A percentile compares a stretch with the other conserved stretches of the same genome.
These are phyloP conservation scores for Dryas iulia DNA, from an alignment of 1,140 invertebrate species.

Conservation along the genomic window DNA sequence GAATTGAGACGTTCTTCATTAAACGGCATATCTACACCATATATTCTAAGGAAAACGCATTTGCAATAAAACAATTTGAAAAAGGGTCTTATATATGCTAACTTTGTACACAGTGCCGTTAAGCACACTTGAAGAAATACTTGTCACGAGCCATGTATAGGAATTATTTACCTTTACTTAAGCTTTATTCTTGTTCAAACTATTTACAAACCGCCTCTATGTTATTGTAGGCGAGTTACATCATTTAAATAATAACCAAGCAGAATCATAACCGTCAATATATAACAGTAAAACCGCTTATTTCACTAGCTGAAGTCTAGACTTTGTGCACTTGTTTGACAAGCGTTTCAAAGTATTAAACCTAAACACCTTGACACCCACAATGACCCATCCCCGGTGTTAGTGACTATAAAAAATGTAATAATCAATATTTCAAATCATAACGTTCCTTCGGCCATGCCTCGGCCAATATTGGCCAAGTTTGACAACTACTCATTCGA, in stretches of 20 bases:
- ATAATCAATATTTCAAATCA: conserved; percentile 4
- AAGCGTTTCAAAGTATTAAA: conserved; percentile 62
- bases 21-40: not conserved
- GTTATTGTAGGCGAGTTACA: conserved; percentile 14
- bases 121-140: conserved; percentile 24
- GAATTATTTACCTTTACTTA: conserved; percentile 29
- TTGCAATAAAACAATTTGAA: not conserved
- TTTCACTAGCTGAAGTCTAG: conserved; percentile 29
- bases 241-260: conserved; percentile 25
- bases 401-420: conserved; percentile 15
- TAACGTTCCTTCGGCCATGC: not conserved
- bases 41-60: not conserved
- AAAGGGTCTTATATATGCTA: conserved; percentile 22
- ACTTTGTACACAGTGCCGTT: conserved; percentile 30
- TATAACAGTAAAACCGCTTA: conserved; percentile 25
- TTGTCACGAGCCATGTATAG: conserved; percentile 31
- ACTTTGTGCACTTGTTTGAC: conserved; percentile 74
- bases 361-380: conserved; percentile 27
- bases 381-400: conserved; percentile 25
- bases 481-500: not conserved
- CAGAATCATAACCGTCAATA: conserved; percentile 19
- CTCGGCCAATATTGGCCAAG: not conserved
- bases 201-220: conserved; percentile 28
- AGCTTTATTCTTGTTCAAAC: conserved; percentile 19
- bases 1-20: not conserved